These are phyloP conservation scores for Haemorhous mexicanus DNA, from an alignment of 2,113 vertebrate species.

Conservation along the genomic window DNA sequence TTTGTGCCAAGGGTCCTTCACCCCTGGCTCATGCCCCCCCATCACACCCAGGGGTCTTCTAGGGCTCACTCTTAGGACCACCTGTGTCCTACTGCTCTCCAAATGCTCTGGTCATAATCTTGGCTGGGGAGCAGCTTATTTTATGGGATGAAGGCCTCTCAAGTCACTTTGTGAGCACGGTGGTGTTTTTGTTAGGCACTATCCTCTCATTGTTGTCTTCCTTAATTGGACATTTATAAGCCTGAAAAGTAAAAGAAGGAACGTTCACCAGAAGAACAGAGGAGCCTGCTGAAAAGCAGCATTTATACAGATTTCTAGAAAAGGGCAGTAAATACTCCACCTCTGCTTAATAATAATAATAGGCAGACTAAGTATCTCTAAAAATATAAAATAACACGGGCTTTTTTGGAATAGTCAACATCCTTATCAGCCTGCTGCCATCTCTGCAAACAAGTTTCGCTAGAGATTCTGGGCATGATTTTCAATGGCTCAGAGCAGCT, in stretches of 20 bases:
- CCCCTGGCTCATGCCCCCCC: neutral
- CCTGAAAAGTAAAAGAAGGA: neutral
- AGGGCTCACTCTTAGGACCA: neutral
- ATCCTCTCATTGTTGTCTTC: neutral
- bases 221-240: neutral
- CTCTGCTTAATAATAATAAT: constrained; percentile 50
- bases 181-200: neutral
- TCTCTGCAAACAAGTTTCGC: neutral
- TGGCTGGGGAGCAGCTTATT: neutral
- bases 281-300: neutral
- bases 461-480: constrained; percentile 43
- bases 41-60: neutral
- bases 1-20: neutral
- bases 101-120: neutral
- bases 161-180: neutral
- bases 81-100: neutral
- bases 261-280: neutral
- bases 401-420: constrained; percentile 15
- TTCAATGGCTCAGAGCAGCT: constrained; percentile 51
- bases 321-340: constrained; percentile 47
- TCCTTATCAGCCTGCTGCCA: constrained; percentile 36
- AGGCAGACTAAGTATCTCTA: constrained; percentile 32
- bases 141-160: neutral
- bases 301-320: constrained; percentile 7
- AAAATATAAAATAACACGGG: constrained; percentile 27